Percentiles rank a stretch among this genome's conserved stretches.
Conservation (phyloP, 2,888 invertebrate species). For the Drosophila nigritarsus region DNA sequence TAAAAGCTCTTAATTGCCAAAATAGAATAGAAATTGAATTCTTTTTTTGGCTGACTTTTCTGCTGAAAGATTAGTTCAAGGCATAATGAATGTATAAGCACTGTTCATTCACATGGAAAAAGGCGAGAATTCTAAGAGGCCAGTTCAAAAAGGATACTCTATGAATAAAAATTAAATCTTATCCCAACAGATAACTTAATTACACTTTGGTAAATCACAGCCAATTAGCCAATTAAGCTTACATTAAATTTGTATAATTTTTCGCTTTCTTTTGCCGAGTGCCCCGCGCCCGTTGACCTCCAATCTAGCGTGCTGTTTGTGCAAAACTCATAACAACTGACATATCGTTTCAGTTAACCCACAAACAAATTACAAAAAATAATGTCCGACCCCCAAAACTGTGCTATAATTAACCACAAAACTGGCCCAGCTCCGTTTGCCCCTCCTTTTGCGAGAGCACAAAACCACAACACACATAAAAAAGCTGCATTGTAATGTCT, state of each 20-base stretch:
- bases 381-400: slow-evolving; percentile 51
- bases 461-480: slow-evolving; percentile 36
- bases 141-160: not conserved
- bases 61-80: too few species aligned
- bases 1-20: slow-evolving; percentile 9
- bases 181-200: not conserved
- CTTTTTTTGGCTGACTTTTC: slow-evolving; percentile 14
- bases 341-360: slow-evolving; percentile 39
- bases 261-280: not conserved
- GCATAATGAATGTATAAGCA: too few species aligned
- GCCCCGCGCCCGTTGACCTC: not conserved
- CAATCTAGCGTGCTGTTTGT: slow-evolving; percentile 25
- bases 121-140: not conserved
- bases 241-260: slow-evolving; percentile 6
- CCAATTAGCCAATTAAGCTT: slow-evolving; percentile 8
- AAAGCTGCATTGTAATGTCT: slow-evolving; percentile 68
- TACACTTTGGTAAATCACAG: not conserved
- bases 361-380: slow-evolving; percentile 9
- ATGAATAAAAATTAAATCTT: not conserved
- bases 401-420: slow-evolving; percentile 75
- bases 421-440: slow-evolving; percentile 26
- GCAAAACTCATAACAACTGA: slow-evolving; percentile 28
- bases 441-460: not conserved
- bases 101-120: too few species aligned
- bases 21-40: not conserved